These are phyloP conservation scores for Danio jaintianensis DNA, from an alignment of 2,797 vertebrate genomes.

Conservation along the genomic window DNA sequence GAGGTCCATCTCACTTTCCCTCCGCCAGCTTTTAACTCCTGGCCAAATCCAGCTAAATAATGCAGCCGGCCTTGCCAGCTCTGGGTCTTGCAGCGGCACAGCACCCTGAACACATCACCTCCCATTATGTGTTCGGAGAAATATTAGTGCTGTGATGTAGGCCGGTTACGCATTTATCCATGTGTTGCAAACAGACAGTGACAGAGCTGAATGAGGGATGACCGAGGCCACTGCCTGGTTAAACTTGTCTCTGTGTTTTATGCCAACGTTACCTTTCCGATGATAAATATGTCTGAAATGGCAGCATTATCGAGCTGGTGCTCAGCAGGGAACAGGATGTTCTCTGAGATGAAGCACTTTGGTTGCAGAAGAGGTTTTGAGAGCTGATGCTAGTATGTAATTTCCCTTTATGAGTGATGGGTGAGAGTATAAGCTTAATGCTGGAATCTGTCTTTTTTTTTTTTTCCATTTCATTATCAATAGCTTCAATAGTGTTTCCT, in stretches of 20 bases:
- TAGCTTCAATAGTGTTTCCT: background rate
- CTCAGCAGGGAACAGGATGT: constrained; percentile 34
- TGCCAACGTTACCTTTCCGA: constrained; percentile 13
- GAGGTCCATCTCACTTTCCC: background rate
- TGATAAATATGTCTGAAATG: constrained; percentile 38
- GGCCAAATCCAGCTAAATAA: constrained; percentile 49
- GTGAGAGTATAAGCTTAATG: constrained; percentile 14
- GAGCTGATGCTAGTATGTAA: constrained; percentile 27
- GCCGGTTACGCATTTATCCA: constrained; percentile 16
- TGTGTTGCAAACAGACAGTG: constrained; percentile 36
- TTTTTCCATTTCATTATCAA: background rate
- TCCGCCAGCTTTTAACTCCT: constrained; percentile 41
- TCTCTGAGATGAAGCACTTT: constrained; percentile 23
- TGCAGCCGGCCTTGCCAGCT: constrained; percentile 29
- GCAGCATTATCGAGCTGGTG: constrained; percentile 33
- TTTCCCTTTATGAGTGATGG: constrained; percentile 33
- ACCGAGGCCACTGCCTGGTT: constrained; percentile 31
- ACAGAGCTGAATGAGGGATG: constrained; percentile 22
- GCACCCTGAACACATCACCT: constrained; percentile 37
- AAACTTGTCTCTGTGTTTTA: constrained; percentile 32
- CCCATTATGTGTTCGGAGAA: constrained; percentile 36
- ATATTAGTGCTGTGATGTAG: constrained; percentile 30
- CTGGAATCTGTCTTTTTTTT: background rate
- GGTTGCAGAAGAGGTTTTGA: constrained; percentile 23
- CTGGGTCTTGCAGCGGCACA: constrained; percentile 16